Conservation (phyloP, 2,113 vertebrate species). For the Elanus axillaris region DNA sequence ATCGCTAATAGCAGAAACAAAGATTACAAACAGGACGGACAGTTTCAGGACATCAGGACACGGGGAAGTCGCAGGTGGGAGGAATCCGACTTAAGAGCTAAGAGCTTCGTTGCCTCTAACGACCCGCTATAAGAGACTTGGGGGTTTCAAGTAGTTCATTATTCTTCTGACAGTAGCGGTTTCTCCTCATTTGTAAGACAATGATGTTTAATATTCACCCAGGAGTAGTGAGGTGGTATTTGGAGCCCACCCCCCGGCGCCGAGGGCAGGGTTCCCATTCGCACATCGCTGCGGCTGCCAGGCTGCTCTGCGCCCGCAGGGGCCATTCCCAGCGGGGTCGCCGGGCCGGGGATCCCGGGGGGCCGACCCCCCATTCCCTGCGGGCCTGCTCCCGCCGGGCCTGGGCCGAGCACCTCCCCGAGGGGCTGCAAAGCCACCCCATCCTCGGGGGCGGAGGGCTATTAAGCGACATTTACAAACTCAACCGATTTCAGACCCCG, state of each 20-base stretch:
- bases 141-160: not conserved
- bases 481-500: not conserved
- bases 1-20: not conserved
- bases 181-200: slow-evolving; percentile 19
- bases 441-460: not conserved
- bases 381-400: not conserved
- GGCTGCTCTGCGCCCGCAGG: not conserved
- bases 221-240: not conserved
- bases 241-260: not conserved
- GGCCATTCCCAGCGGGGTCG: not conserved
- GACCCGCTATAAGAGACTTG: not conserved
- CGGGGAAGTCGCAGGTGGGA: not conserved
- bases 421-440: not conserved
- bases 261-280: not conserved
- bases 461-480: not conserved
- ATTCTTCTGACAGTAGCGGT: not conserved
- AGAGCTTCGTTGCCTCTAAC: not conserved
- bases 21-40: not conserved
- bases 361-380: too few species aligned
- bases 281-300: not conserved
- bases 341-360: too few species aligned
- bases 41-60: not conserved
- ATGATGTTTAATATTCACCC: slow-evolving; percentile 32
- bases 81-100: not conserved
- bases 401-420: not conserved